Evolutionary conservation across 2,113 vertebrate species (phyloP), one percentile per base, ranked within the genome.

Genomic region (Grammomys surdaster): DNA sequence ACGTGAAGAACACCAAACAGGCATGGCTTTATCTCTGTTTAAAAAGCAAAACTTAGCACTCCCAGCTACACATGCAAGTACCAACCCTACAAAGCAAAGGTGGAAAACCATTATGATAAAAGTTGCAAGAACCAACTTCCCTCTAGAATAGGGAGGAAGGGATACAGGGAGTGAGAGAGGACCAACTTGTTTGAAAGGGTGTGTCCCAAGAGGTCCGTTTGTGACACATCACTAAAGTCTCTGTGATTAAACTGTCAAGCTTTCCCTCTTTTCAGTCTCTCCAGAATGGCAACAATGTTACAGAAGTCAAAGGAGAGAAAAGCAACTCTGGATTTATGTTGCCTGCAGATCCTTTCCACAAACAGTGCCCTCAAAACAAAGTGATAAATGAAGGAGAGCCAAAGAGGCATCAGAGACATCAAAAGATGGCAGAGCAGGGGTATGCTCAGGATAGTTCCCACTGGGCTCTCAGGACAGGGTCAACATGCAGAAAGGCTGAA

Each of bases 391-490:
- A 88, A 70, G 51, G 82, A 85, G 31, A 43, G 28, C 63, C n/a
- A 14, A 22, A 7, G 33, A 43, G 77, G 3, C 31, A 2, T 14
- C 56, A 12, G 51, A 72, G 24, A 1, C 12, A 0, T 36, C 43
- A 26, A 12, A 7, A n/a, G 58, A 6, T 7, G 36, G 16, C 12
- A 26, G 24, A 60, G 78, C 43, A 12, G 19, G 70, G 77, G 11
- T 6, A 1, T 0, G 20, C 4, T 1, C 0, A 17, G n/a, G 20
- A 3, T 1, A 9, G 43, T 1, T 19, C 56, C 65, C 31, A 2
- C 0, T 26, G 4, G 1, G 8, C 26, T 36, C 19, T 28, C 22
- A 33, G 58, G 46, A 13, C 31, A 20, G 22, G 51, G 12, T 5
- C 7, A 2, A 31, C 22, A 1, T 2, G 80, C 63, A 11, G 72